Evolutionary conservation across 2,888 invertebrate species (phyloP).

Genomic region (Galerucella nymphaeae): DNA sequence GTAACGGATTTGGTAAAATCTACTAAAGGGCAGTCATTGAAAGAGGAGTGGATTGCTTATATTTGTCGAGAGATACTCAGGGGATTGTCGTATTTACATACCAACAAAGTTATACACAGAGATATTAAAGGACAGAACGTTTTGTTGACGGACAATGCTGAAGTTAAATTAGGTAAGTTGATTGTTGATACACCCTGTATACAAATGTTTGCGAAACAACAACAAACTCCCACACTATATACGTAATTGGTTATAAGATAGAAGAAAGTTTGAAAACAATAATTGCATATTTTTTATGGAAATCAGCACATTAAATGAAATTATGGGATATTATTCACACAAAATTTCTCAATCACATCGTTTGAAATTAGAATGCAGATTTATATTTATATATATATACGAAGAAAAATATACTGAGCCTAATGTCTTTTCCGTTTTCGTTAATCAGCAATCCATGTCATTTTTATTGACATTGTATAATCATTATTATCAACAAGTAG

Average conservation of each 20-base stretch:
- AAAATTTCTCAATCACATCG: neutral
- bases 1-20: conserved; percentile 99
- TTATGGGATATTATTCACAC: neutral
- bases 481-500: neutral
- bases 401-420: too few relatives aligned
- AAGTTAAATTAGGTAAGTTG: conserved; percentile 92
- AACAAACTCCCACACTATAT: neutral
- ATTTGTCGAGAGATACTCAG: conserved; percentile 96
- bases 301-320: neutral
- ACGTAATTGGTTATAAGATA: neutral
- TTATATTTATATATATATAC: too few relatives aligned
- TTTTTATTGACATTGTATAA: neutral
- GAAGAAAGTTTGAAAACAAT: neutral
- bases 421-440: too few relatives aligned
- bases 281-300: neutral
- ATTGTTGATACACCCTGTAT: neutral
- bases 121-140: conserved; percentile 99
- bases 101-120: conserved; percentile 98
- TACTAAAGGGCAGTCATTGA: conserved; percentile 96
- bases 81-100: conserved; percentile 96
- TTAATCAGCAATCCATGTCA: too few relatives aligned
- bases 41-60: conserved; percentile 99
- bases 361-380: neutral
- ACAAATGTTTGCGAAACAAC: neutral
- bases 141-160: conserved; percentile 98